phyloP scores from a whole-genome alignment of 2,888 invertebrate genomes.

The Pasiphila rectangulata region DNA sequence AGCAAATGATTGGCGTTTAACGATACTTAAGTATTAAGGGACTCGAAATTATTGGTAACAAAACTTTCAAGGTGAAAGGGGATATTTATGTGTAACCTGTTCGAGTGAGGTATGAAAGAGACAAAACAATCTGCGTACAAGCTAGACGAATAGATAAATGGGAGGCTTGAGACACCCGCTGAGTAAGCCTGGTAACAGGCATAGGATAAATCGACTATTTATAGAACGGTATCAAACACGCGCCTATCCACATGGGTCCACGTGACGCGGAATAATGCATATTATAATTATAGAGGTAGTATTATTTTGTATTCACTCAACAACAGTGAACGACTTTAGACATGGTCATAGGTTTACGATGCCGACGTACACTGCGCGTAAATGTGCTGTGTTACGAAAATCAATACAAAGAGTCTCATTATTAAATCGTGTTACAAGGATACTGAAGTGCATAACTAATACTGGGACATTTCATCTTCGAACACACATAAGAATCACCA shows the following conservation, averaged over 20 bases:
- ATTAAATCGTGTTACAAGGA: conserved; percentile 47
- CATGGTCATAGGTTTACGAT: conserved; percentile 38
- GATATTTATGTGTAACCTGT: not conserved
- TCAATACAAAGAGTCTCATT: conserved; percentile 53
- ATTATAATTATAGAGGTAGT: no score
- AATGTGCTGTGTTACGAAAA: conserved; percentile 51
- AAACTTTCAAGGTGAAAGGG: not conserved
- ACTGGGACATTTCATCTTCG: no score
- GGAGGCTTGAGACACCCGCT: conserved; percentile 53
- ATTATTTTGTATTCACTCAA: no score
- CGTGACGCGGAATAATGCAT: conserved; percentile 54
- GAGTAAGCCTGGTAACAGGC: conserved; percentile 56
- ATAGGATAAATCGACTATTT: conserved; percentile 64
- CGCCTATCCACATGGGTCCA: conserved; percentile 59
- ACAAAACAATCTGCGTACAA: no score
- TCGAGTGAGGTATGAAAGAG: no score
- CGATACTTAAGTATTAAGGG: not conserved
- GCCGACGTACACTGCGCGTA: no score
- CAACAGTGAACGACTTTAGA: conserved; percentile 38
- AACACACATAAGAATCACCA: no score
- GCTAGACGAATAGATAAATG: conserved; percentile 6
- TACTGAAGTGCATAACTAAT: no score
- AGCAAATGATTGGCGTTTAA: conserved; percentile 6
- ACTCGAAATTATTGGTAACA: not conserved
- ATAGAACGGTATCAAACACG: conserved; percentile 68